Percentiles rank a stretch among this genome's conserved stretches.
Evolutionary conservation across 2,888 invertebrate species (phyloP).

Genomic region (Ochropacha duplaris): DNA sequence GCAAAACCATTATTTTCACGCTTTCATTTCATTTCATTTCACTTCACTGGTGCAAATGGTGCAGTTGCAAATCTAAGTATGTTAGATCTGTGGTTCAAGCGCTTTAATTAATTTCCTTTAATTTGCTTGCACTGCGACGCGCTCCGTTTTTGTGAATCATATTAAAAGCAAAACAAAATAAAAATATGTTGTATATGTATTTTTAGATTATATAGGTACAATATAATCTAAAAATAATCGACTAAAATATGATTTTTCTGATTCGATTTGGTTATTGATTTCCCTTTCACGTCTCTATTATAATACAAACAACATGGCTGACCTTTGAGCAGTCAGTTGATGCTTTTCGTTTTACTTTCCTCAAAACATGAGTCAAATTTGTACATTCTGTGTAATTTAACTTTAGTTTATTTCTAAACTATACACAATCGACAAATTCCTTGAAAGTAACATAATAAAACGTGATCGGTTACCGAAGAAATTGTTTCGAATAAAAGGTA

Average conservation of each 20-base stretch:
- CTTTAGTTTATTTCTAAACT: neutral
- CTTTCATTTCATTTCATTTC: no score
- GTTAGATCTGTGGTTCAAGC: no score
- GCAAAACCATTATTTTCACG: no score
- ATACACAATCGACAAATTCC: neutral
- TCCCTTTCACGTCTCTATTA: constrained; percentile 17
- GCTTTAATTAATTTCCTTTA: no score
- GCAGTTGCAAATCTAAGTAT: no score
- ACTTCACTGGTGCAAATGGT: no score
- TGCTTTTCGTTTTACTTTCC: constrained; percentile 28
- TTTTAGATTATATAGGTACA: no score
- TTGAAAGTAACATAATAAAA: neutral
- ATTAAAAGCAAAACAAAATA: no score
- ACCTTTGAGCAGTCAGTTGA: constrained; percentile 57
- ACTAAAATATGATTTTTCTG: constrained; percentile 2
- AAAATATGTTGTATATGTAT: no score
- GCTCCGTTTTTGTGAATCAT: no score
- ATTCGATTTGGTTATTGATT: constrained; percentile 13
- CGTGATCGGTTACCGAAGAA: neutral
- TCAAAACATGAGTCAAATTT: constrained; percentile 18
- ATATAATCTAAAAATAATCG: neutral
- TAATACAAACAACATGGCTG: constrained; percentile 75
- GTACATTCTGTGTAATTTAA: neutral
- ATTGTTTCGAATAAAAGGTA: constrained; percentile 28
- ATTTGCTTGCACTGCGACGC: no score